phyloP scores from a whole-genome alignment of 2,797 vertebrate genomes.

The Podarcis lilfordi region DNA sequence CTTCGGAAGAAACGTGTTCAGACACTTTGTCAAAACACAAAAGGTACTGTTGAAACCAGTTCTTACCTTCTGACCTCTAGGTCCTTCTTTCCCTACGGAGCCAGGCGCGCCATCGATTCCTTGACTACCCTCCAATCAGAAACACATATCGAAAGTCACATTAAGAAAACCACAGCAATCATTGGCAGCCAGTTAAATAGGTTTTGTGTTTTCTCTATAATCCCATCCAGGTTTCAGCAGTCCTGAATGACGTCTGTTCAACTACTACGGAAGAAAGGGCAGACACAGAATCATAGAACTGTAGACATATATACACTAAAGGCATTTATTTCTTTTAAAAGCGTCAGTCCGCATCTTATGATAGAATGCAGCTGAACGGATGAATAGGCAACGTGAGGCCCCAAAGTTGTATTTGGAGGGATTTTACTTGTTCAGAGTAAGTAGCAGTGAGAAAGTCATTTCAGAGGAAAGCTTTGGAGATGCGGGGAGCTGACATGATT shows the following conservation, averaged over 20 bases:
- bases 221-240: conserved; percentile 5
- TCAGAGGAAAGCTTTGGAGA: background rate
- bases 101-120: conserved; percentile 79
- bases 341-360: background rate
- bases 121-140: conserved; percentile 75
- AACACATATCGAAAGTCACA: conserved; percentile 31
- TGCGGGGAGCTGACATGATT: background rate
- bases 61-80: conserved; percentile 83
- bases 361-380: background rate
- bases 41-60: background rate
- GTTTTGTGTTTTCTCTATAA: background rate
- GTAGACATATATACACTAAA: background rate
- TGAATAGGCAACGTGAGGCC: background rate
- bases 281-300: background rate
- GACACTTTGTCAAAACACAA: background rate
- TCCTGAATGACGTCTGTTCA: background rate
- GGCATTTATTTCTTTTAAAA: background rate
- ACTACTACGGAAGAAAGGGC: background rate
- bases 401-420: background rate
- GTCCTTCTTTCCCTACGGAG: conserved; percentile 76
- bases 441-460: background rate
- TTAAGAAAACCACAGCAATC: conserved; percentile 19
- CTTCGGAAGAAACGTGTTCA: background rate
- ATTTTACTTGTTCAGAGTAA: background rate
- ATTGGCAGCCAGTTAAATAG: conserved; percentile 6